These are phyloP conservation scores for Sigmodon hispidus DNA, from an alignment of 2,113 vertebrate species.

Conservation along the genomic window DNA sequence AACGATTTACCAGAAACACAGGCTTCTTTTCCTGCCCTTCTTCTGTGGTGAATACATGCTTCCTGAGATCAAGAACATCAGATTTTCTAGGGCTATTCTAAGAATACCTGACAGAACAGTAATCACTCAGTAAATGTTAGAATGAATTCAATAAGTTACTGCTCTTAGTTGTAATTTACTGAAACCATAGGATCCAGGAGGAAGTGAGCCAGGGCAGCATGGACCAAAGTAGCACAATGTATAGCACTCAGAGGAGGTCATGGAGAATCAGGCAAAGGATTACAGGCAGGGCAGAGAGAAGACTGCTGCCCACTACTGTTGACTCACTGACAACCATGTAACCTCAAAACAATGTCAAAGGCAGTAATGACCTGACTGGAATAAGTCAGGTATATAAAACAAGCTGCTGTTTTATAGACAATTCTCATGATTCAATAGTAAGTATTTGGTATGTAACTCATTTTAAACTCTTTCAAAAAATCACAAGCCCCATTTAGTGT, in stretches of 20 bases:
- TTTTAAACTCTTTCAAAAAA: conserved; percentile 25
- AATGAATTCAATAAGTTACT: background rate
- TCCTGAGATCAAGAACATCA: background rate
- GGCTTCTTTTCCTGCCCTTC: background rate
- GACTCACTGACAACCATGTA: background rate
- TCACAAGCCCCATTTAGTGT: background rate
- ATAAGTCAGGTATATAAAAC: too few relatives aligned
- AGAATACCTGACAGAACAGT: background rate
- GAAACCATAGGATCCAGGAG: background rate
- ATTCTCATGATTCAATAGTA: background rate
- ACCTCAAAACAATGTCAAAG: background rate
- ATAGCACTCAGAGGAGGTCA: background rate
- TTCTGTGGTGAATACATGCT: background rate
- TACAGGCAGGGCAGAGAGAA: background rate
- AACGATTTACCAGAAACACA: background rate
- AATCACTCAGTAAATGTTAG: background rate
- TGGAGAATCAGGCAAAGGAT: background rate
- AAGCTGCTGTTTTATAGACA: background rate
- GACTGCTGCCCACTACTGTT: background rate
- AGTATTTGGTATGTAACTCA: background rate
- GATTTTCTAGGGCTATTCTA: background rate
- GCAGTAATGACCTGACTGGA: background rate
- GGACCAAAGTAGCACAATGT: background rate
- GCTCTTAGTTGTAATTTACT: background rate
- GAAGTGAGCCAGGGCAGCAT: background rate